These are phyloP conservation scores for Tortrix viridana DNA, from an alignment of 2,888 invertebrate genomes.

Conservation along the genomic window DNA sequence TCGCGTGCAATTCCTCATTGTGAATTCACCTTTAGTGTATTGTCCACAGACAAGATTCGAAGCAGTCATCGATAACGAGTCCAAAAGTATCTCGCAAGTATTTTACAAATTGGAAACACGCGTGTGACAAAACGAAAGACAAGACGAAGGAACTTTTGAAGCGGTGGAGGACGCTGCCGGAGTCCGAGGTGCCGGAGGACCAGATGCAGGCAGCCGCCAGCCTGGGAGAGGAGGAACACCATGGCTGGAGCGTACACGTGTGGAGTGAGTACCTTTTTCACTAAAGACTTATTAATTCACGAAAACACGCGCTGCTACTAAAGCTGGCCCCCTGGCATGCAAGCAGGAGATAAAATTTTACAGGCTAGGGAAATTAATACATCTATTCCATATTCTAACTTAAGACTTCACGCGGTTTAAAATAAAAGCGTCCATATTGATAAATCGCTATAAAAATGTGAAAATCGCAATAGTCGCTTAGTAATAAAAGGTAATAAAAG, in stretches of 20 bases:
- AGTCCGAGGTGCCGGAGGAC: conserved; percentile 71
- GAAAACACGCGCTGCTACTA: no score
- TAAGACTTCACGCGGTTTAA: no score
- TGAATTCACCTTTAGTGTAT: conserved; percentile 2
- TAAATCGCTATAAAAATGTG: no score
- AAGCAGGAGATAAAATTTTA: no score
- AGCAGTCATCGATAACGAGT: conserved; percentile 63
- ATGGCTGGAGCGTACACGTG: conserved; percentile 90
- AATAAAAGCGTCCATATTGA: no score
- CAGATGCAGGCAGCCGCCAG: conserved; percentile 68
- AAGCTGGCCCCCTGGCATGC: no score
- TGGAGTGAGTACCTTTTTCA: conserved; percentile 85
- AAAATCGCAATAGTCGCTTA: no score
- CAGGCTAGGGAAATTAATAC: no score
- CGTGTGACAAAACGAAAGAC: conserved; percentile 90
- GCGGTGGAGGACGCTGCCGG: conserved; percentile 88
- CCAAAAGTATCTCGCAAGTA: conserved; percentile 88
- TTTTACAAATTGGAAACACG: conserved; percentile 89
- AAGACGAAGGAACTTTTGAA: conserved; percentile 89
- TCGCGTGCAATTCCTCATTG: no score
- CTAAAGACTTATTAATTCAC: neutral
- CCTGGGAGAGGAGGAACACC: conserved; percentile 75
- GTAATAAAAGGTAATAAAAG: no score
- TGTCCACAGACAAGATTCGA: conserved; percentile 75
- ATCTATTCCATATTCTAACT: no score